These are phyloP conservation scores for Garra rufa DNA, from an alignment of 2,113 vertebrate species.

Conservation along the genomic window DNA sequence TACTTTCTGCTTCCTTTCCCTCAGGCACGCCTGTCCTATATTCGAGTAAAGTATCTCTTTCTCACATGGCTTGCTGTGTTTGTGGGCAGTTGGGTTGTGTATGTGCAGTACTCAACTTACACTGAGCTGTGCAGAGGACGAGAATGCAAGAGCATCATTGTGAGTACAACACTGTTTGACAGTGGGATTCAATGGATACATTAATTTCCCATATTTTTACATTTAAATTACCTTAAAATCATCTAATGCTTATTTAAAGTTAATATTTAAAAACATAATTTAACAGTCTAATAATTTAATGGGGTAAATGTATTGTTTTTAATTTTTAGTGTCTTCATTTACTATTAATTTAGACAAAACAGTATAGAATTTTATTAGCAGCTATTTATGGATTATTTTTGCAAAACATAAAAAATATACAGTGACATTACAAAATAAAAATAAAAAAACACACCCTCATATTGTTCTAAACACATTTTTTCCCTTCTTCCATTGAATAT, in stretches of 20 bases:
- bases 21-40: constrained; percentile 88
- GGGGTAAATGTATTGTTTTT: background rate
- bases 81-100: constrained; percentile 94
- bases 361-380: background rate
- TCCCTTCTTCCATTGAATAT: background rate
- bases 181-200: too few relatives aligned
- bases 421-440: background rate
- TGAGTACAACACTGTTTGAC: constrained; percentile 76
- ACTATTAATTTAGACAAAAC: too few relatives aligned
- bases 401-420: too few relatives aligned
- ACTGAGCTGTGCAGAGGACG: constrained; percentile 94
- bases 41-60: constrained; percentile 94
- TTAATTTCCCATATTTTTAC: background rate
- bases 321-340: background rate
- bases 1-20: background rate
- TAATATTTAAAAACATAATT: background rate
- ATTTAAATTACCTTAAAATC: background rate
- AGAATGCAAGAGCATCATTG: constrained; percentile 93
- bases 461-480: background rate
- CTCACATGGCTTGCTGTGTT: constrained; percentile 95
- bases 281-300: background rate
- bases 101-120: constrained; percentile 94
- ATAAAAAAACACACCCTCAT: background rate
- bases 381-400: too few relatives aligned
- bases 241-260: background rate